phyloP scores from a whole-genome alignment of 1,140 invertebrate genomes.

The Drosophila pruinosa region DNA sequence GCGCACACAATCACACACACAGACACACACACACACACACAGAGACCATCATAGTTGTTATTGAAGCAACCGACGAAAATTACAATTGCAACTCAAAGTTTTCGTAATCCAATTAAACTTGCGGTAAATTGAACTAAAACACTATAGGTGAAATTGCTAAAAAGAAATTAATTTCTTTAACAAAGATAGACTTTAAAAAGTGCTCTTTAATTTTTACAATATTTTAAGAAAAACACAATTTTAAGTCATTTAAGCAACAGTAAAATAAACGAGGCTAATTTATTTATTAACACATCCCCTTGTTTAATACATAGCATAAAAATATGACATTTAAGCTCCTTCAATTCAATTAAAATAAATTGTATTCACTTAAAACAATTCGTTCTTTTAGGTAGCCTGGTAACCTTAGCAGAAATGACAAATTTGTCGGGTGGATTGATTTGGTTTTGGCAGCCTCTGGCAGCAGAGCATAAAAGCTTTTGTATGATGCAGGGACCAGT shows the following conservation, averaged over 20 bases:
- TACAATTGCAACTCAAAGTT: neutral
- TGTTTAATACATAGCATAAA: too few species aligned
- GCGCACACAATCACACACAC: constrained; percentile 3
- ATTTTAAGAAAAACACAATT: too few species aligned
- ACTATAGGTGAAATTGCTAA: neutral
- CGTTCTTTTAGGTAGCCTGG: neutral
- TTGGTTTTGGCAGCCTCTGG: constrained; percentile 4
- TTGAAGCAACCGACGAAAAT: constrained; percentile 31
- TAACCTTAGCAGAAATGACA: constrained; percentile 9
- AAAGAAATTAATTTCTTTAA: neutral
- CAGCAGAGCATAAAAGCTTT: constrained; percentile 29
- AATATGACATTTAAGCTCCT: too few species aligned
- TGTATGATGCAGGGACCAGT: constrained; percentile 21
- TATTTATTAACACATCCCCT: too few species aligned
- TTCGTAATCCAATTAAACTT: neutral
- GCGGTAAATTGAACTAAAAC: neutral
- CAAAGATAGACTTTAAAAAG: too few species aligned
- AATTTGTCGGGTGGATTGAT: constrained; percentile 34
- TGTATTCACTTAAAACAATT: too few species aligned
- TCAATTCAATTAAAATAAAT: too few species aligned
- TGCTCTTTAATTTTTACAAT: too few species aligned
- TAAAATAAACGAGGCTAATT: too few species aligned
- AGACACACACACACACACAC: constrained; percentile 1
- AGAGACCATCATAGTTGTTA: neutral
- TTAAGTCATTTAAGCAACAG: too few species aligned